phyloP scores from a whole-genome alignment of 2,888 invertebrate genomes.

The Zeuzera pyrina region DNA sequence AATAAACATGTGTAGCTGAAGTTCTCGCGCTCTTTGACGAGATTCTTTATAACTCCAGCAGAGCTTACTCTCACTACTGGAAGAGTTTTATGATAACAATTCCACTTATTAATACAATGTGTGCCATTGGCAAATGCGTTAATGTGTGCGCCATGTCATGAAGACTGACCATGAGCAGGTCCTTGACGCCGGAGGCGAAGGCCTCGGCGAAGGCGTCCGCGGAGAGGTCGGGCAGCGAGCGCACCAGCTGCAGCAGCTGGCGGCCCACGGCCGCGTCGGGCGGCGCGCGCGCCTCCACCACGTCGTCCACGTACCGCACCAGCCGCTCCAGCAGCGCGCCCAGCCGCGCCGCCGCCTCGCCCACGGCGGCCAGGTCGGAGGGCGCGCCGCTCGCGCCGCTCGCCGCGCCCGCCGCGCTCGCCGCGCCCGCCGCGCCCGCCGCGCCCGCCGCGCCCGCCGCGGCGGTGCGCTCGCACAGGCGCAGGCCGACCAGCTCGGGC shows the following conservation, averaged over 20 bases:
- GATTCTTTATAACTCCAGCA: too few species aligned
- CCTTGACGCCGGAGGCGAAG: conserved; percentile 97
- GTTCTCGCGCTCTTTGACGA: too few species aligned
- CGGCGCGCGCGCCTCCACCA: conserved; percentile 82
- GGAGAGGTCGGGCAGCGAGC: conserved; percentile 92
- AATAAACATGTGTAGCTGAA: too few species aligned
- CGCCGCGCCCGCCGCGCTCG: conserved; percentile 94
- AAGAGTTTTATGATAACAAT: too few species aligned
- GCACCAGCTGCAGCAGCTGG: conserved; percentile 90
- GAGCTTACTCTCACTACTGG: too few species aligned
- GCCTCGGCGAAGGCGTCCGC: conserved; percentile 92
- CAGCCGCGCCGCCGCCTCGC: conserved; percentile 87
- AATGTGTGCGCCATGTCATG: too few species aligned
- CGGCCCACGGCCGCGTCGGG: conserved; percentile 93
- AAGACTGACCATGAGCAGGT: conserved; percentile 87
- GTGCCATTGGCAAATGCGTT: too few species aligned
- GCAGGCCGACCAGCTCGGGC: conserved; percentile 89
- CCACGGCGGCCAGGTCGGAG: conserved; percentile 96
- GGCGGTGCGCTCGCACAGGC: conserved; percentile 92
- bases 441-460: conserved; percentile 89
- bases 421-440: conserved; percentile 95
- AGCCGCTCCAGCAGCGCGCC: conserved; percentile 48
- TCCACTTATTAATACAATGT: too few species aligned
- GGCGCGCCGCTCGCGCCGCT: conserved; percentile 93
- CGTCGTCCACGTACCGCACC: conserved; percentile 92